These are phyloP conservation scores for Eubucco bourcierii DNA, from an alignment of 2,113 vertebrate species.

Conservation along the genomic window DNA sequence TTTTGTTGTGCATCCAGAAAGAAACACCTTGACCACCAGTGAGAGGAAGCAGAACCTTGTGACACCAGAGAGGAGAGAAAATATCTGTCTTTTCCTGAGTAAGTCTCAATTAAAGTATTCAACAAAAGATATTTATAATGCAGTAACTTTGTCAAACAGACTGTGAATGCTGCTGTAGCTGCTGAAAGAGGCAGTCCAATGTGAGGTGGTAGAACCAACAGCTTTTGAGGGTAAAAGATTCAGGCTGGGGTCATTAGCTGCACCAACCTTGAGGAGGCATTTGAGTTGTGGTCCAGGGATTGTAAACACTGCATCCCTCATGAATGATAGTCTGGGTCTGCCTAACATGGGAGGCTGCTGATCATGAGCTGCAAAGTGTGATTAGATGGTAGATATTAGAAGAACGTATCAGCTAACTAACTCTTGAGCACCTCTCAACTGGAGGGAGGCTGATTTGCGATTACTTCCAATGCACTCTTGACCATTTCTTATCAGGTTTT, in stretches of 20 bases:
- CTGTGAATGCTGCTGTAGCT: not conserved
- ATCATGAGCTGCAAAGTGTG: not conserved
- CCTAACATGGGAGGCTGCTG: not conserved
- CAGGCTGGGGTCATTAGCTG: not conserved
- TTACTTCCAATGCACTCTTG: not conserved
- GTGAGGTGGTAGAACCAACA: not conserved
- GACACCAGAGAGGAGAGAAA: not conserved
- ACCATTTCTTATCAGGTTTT: not conserved
- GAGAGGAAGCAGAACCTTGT: not conserved
- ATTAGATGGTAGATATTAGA: not conserved
- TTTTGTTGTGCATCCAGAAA: not conserved
- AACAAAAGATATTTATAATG: not conserved
- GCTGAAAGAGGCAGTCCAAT: not conserved
- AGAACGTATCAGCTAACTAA: not conserved
- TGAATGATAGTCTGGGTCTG: not conserved
- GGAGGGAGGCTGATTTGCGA: not conserved
- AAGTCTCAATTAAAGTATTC: not conserved
- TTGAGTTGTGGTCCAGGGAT: not conserved
- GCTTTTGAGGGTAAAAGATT: not conserved
- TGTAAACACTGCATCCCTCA: not conserved
- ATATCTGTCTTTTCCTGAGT: not conserved
- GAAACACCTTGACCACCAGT: not conserved
- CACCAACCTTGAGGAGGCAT: not conserved
- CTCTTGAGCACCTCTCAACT: not conserved
- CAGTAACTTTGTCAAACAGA: not conserved